Conservation (phyloP, 2,888 invertebrate species). For the Rhogogaster chlorosoma region DNA sequence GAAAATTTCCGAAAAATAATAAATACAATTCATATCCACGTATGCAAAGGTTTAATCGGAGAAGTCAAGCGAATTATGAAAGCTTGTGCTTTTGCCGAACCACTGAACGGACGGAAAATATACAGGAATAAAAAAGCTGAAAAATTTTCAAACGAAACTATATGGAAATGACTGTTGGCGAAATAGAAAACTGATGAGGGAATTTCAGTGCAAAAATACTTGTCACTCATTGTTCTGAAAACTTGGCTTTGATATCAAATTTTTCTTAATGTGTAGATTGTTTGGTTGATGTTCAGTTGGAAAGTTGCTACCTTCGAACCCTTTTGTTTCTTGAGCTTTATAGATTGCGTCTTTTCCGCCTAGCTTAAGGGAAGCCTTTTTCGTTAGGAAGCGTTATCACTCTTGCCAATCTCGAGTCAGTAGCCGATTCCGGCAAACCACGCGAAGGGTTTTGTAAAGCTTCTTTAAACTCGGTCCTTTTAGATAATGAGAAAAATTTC, state of each 20-base stretch:
- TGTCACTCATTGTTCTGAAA: background rate
- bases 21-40: background rate
- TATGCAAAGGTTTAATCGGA: background rate
- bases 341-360: background rate
- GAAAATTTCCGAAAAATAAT: background rate
- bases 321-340: background rate
- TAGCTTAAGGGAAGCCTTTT: background rate
- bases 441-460: background rate
- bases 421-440: background rate
- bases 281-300: background rate
- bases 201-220: background rate
- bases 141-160: background rate
- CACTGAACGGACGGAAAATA: background rate
- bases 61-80: background rate
- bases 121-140: background rate
- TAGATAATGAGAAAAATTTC: background rate
- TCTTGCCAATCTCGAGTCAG: background rate
- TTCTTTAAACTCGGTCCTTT: background rate
- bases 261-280: no score
- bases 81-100: background rate
- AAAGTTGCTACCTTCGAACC: background rate
- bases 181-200: background rate
- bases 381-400: background rate
- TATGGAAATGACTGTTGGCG: background rate
- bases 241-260: background rate